These are phyloP conservation scores for Cydia splendana DNA, from an alignment of 1,140 invertebrate genomes.

Conservation along the genomic window DNA sequence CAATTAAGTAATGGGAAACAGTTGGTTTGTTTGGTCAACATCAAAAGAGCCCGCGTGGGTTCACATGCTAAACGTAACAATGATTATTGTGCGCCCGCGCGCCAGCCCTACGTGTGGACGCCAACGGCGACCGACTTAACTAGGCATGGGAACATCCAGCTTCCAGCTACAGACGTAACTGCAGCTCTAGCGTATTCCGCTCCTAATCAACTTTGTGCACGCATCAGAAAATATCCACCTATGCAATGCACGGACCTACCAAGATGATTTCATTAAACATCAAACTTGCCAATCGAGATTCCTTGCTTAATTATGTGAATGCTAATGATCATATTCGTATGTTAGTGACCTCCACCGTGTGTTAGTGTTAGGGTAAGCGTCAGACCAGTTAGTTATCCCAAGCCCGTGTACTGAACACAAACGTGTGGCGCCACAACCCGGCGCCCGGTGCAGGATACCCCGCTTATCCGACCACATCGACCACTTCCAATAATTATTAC, in stretches of 20 bases:
- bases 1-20: conserved; percentile 75
- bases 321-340: conserved; percentile 27
- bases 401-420: conserved; percentile 46
- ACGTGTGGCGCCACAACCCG: conserved; percentile 61
- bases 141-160: conserved; percentile 15
- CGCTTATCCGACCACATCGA: conserved; percentile 72
- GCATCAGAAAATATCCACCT: background rate
- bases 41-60: conserved; percentile 48
- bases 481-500: conserved; percentile 43
- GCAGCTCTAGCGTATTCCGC: background rate
- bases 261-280: background rate
- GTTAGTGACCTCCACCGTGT: conserved; percentile 45
- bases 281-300: background rate
- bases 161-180: conserved; percentile 1
- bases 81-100: conserved; percentile 37
- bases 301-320: background rate
- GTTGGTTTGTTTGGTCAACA: conserved; percentile 51
- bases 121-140: background rate
- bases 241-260: background rate
- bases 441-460: conserved; percentile 51
- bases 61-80: conserved; percentile 54
- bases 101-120: background rate
- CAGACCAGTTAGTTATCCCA: conserved; percentile 41
- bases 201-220: background rate
- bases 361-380: conserved; percentile 47